Percentiles rank a stretch among this genome's conserved stretches.
Evolutionary conservation across 2,888 invertebrate genomes (phyloP).

Genomic region (Altica lythri): DNA sequence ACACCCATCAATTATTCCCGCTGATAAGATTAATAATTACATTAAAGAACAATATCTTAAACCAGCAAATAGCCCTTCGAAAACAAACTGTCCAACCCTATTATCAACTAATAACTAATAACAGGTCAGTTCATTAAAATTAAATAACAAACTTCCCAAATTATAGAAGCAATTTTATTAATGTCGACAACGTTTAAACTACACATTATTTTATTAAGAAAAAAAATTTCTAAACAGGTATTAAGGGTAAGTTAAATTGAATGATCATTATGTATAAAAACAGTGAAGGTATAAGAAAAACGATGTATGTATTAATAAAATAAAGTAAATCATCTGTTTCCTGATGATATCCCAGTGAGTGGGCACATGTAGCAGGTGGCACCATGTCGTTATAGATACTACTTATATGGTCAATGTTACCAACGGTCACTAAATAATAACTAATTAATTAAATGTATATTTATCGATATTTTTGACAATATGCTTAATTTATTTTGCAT

Average conservation of each 20-base stretch:
- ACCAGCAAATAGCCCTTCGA: slow-evolving; percentile 5
- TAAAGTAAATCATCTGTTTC: slow-evolving; percentile 45
- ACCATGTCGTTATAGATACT: slow-evolving; percentile 35
- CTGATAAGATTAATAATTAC: slow-evolving; percentile 5
- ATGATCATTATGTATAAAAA: slow-evolving; percentile 24
- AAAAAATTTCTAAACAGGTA: no score
- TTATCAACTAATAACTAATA: slow-evolving; percentile 16
- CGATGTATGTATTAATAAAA: slow-evolving; percentile 42
- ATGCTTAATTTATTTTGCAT: no score
- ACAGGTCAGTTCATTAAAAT: slow-evolving; percentile 18
- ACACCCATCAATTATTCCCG: no score
- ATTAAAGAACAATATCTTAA: slow-evolving; percentile 14
- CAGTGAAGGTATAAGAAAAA: slow-evolving; percentile 33
- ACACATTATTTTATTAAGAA: slow-evolving; percentile 11
- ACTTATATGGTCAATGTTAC: slow-evolving; percentile 34
- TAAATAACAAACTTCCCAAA: slow-evolving; percentile 21
- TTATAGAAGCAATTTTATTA: slow-evolving; percentile 15
- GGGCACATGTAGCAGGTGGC: slow-evolving; percentile 39
- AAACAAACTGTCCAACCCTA: slow-evolving; percentile 17
- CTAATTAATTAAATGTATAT: slow-evolving; percentile 28
- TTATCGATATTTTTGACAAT: no score
- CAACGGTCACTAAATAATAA: slow-evolving; percentile 32
- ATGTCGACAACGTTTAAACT: slow-evolving; percentile 11
- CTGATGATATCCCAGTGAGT: slow-evolving; percentile 40
- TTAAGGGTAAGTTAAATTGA: not conserved